Evolutionary conservation across 2,888 invertebrate species (phyloP), one percentile per base, ranked within the genome.

Genomic region (Dasysyrphus albostriatus): DNA sequence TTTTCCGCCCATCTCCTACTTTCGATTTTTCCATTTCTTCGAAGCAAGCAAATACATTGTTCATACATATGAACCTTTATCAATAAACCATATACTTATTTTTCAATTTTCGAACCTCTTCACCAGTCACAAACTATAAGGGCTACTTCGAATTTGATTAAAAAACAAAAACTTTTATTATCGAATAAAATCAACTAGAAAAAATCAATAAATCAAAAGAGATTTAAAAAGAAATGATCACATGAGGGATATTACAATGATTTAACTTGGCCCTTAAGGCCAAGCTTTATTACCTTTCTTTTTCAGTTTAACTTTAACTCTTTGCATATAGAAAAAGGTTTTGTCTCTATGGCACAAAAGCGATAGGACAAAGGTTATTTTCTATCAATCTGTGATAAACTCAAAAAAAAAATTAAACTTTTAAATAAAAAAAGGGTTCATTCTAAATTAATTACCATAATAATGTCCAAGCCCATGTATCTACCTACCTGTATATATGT

Each of bases 371-470:
- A 54, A 54, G 54, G 69, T 42, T 49, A 37, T 51, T 10, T 51
- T 39, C 39, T 54, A 37, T 69, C 69, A 69, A 69, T 9, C 69
- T 39, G 24, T 29, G 51, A 69, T 69, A 69, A 49, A 49, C 47
- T 34, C 29, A 10, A 44, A 49, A 51, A 51, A 37, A 49, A 39
- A 24, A n/a, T n/a, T 51, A 49, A 69, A 37, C 54, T 39, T 12
- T 4, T 34, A 54, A 39, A 54, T n/a, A 39, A 51, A 51, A 39
- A 54, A 67, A 37, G 49, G 69, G 51, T 69, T 69, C 14, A 54
- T 69, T 51, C 19, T 24, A 39, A 69, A 54, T 69, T 69, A 69
- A 69, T 69, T 69, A 69, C 54, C 54, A 69, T 69, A 69, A 51
- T 51, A 69, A 67, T 29, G 49, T 37, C 49, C 49, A 49, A 39